A percentile compares a stretch with the other conserved stretches of the same genome.
Conservation (phyloP, 1,140 invertebrate species). For the Dinoponera quadriceps region DNA sequence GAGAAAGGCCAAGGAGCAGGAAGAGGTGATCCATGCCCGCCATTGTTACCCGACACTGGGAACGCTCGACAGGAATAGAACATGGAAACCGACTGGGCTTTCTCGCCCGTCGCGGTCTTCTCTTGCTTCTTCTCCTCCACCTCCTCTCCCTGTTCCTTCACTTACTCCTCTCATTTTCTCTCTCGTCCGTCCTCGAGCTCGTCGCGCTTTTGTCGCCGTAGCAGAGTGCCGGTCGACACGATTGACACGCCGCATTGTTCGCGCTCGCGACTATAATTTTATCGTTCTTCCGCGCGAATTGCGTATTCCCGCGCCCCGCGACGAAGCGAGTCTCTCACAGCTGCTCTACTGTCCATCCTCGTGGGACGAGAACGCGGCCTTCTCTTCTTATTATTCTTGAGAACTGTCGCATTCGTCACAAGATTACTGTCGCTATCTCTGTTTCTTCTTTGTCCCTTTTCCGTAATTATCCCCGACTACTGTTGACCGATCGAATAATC, state of each 20-base stretch:
- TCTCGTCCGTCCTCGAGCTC: neutral
- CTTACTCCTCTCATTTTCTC: neutral
- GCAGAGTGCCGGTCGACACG: conserved; percentile 32
- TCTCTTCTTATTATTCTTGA: neutral
- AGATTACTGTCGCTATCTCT: neutral
- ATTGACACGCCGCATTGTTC: conserved; percentile 60
- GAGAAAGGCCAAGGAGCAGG: conserved; percentile 59
- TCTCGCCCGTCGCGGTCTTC: conserved; percentile 1
- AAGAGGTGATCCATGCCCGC: conserved; percentile 57
- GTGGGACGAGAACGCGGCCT: conserved; percentile 1
- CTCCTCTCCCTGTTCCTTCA: neutral
- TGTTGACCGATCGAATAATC: too few species aligned
- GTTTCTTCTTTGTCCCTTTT: too few species aligned
- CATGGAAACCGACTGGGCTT: conserved; percentile 48
- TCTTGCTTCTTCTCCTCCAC: neutral
- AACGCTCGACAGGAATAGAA: conserved; percentile 60
- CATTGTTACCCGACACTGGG: conserved; percentile 61
- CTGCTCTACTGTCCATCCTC: conserved; percentile 22
- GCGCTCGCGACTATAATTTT: conserved; percentile 53
- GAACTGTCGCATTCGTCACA: too few species aligned
- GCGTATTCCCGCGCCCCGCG: conserved; percentile 28
- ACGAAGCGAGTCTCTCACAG: conserved; percentile 19
- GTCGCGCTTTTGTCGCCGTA: conserved; percentile 41
- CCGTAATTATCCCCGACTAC: too few species aligned
- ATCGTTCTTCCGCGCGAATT: conserved; percentile 30